These are phyloP conservation scores for Eonycteris spelaea DNA, from an alignment of 2,113 vertebrate genomes.

Conservation along the genomic window DNA sequence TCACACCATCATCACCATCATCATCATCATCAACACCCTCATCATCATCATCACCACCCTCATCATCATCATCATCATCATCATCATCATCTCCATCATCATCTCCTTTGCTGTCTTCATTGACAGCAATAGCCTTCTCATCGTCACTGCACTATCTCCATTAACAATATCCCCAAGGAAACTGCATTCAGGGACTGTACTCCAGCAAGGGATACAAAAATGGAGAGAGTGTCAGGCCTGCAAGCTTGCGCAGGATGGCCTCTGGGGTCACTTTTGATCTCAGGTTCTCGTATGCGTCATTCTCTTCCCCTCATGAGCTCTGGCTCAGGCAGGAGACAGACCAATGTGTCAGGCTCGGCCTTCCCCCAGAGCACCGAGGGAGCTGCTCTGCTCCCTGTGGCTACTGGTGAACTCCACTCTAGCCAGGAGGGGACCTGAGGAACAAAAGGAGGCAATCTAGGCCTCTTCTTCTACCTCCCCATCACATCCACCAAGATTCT, in stretches of 20 bases:
- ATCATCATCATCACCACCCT: background rate
- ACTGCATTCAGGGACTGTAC: background rate
- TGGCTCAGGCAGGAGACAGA: background rate
- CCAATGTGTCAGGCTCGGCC: too few species aligned
- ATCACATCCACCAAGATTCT: too few species aligned
- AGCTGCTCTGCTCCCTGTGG: too few species aligned
- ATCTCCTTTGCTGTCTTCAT: background rate
- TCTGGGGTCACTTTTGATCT: background rate
- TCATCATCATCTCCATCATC: background rate
- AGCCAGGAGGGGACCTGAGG: too few species aligned
- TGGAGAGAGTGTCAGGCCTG: background rate
- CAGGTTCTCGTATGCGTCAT: background rate
- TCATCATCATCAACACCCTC: too few species aligned
- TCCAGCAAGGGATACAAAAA: background rate
- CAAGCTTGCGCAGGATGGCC: background rate
- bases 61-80: background rate
- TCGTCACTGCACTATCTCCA: background rate
- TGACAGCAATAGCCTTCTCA: background rate
- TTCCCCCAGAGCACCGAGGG: too few species aligned
- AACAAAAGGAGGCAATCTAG: too few species aligned
- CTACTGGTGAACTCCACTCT: too few species aligned
- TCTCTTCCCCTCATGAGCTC: background rate
- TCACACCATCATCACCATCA: background rate
- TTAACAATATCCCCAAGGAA: background rate
- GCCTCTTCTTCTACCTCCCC: too few species aligned